phyloP scores from a whole-genome alignment of 2,797 vertebrate species.

The Lepilemur septentrionalis region DNA sequence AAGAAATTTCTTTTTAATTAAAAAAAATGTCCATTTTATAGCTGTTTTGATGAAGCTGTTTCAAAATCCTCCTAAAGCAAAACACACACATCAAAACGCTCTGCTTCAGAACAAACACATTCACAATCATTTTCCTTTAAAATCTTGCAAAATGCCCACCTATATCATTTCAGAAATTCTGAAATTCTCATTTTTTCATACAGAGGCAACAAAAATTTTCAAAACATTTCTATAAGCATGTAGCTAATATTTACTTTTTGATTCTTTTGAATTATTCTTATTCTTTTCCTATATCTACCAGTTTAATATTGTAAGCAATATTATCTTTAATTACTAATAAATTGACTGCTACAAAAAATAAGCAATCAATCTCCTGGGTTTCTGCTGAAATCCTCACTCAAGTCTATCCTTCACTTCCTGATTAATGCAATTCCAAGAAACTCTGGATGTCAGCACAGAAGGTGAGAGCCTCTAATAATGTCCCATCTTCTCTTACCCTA shows the following conservation, averaged over 20 bases:
- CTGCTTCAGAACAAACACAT: conserved; percentile 17
- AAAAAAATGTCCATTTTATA: not conserved
- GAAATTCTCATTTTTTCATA: not conserved
- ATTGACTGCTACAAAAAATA: not conserved
- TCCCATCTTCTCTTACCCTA: not conserved
- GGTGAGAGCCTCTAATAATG: not conserved
- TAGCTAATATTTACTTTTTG: not conserved
- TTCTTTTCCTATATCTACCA: not conserved
- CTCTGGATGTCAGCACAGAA: not conserved
- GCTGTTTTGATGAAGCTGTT: conserved; percentile 8
- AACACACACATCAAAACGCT: conserved; percentile 16
- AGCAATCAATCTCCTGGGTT: not conserved
- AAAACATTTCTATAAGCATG: not conserved
- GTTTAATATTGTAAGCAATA: not conserved
- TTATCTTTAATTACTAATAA: not conserved
- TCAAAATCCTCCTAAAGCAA: conserved; percentile 12
- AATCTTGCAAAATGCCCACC: conserved; percentile 37
- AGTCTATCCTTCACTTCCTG: not conserved
- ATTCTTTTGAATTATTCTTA: not conserved
- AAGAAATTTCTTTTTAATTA: not conserved
- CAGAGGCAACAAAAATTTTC: not conserved
- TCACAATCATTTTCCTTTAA: conserved; percentile 26
- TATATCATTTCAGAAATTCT: not conserved
- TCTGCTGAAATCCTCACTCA: not conserved
- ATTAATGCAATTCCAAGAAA: conserved; percentile 18